phyloP scores from a whole-genome alignment of 1,140 invertebrate species.

The Bombus pyrosoma region DNA sequence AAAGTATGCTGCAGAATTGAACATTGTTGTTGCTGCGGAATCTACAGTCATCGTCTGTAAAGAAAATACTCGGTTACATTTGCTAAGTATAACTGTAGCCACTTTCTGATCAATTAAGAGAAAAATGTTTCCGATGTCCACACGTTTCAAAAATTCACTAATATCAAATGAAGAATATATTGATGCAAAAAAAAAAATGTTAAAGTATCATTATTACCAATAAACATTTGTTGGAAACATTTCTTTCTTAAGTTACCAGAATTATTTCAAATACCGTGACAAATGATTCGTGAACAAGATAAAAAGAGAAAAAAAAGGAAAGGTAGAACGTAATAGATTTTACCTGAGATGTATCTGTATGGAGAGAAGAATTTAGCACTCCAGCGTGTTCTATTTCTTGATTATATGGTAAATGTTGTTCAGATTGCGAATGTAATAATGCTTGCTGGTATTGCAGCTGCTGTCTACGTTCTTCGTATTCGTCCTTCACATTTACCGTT shows the following conservation, averaged over 20 bases:
- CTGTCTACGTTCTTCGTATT: constrained; percentile 51
- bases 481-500: not conserved
- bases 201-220: too few species aligned
- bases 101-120: not conserved
- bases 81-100: not conserved
- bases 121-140: too few species aligned
- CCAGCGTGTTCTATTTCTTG: constrained; percentile 32
- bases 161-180: too few species aligned
- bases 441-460: constrained; percentile 48
- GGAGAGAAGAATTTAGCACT: constrained; percentile 30
- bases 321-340: constrained; percentile 41
- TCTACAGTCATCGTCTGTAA: constrained; percentile 58
- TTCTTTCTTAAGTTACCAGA: too few species aligned
- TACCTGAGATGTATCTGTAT: constrained; percentile 54
- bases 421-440: constrained; percentile 31
- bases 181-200: too few species aligned
- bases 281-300: too few species aligned
- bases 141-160: too few species aligned
- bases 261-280: too few species aligned
- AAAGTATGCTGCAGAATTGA: constrained; percentile 81
- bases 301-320: too few species aligned
- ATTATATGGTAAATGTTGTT: constrained; percentile 31
- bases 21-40: constrained; percentile 74
- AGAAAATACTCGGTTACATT: constrained; percentile 45
- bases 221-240: too few species aligned